phyloP scores from a whole-genome alignment of 2,888 invertebrate genomes.

The Acronicta psi region DNA sequence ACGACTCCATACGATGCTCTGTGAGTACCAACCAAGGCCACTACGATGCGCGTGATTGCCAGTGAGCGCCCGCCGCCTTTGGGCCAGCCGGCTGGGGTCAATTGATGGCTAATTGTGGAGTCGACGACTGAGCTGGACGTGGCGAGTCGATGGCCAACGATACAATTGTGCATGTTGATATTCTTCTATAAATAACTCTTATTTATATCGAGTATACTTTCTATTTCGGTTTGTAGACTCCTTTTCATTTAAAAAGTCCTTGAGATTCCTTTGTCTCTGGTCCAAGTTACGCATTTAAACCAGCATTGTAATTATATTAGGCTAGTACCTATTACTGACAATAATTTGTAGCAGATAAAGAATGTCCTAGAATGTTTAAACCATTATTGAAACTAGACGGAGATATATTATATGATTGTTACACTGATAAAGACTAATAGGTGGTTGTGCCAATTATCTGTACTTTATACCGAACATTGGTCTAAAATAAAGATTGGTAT shows the following conservation, averaged over 20 bases:
- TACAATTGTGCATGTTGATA: slow-evolving; percentile 55
- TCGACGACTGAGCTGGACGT: slow-evolving; percentile 58
- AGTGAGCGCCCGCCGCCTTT: slow-evolving; percentile 69
- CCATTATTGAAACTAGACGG: slow-evolving; percentile 10
- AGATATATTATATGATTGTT: slow-evolving; percentile 44
- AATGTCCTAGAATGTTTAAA: slow-evolving; percentile 34
- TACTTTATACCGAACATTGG: slow-evolving; percentile 30
- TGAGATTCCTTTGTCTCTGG: slow-evolving; percentile 32
- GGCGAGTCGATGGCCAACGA: slow-evolving; percentile 73
- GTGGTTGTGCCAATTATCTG: slow-evolving; percentile 37
- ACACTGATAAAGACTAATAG: slow-evolving; percentile 36
- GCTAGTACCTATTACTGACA: slow-evolving; percentile 9
- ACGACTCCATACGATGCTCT: slow-evolving; percentile 58
- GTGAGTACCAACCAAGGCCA: slow-evolving; percentile 58
- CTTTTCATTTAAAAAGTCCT: slow-evolving; percentile 28
- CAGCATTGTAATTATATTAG: neutral
- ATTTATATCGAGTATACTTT: slow-evolving; percentile 36
- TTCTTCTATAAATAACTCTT: slow-evolving; percentile 62
- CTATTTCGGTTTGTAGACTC: slow-evolving; percentile 33
- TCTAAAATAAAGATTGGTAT: slow-evolving; percentile 39
- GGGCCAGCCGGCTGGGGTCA: slow-evolving; percentile 77
- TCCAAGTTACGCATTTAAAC: neutral
- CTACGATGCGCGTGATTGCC: slow-evolving; percentile 61
- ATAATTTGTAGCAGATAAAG: slow-evolving; percentile 16
- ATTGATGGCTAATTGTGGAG: slow-evolving; percentile 83